Conservation (phyloP, 2,797 vertebrate genomes). For the Characodon lateralis region DNA sequence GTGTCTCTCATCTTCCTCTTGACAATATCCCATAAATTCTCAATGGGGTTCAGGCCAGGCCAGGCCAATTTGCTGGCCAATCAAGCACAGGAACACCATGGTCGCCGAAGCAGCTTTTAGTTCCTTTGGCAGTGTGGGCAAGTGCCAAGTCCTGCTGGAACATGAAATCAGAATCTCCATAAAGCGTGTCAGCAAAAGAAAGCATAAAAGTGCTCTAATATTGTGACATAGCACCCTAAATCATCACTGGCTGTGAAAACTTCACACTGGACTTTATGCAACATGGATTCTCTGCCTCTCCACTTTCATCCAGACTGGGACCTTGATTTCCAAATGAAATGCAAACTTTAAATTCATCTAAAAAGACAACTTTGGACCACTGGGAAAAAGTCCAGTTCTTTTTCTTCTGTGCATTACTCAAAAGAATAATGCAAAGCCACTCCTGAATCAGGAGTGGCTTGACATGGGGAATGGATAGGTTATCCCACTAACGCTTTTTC, state of each 20-base stretch:
- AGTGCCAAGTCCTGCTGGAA: neutral
- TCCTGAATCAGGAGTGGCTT: neutral
- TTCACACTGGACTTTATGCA: too few species aligned
- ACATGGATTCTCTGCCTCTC: too few species aligned
- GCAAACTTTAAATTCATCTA: neutral
- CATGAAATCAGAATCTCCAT: neutral
- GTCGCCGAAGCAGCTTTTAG: neutral
- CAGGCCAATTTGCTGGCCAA: neutral
- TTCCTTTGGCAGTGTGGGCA: neutral
- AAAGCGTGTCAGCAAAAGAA: neutral
- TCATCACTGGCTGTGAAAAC: too few species aligned
- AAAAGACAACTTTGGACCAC: too few species aligned
- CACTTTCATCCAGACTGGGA: too few species aligned
- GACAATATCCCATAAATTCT: neutral
- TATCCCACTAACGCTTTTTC: neutral
- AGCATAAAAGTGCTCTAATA: neutral
- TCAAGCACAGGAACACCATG: neutral
- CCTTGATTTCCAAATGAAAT: neutral
- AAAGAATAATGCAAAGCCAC: too few species aligned
- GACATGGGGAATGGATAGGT: neutral
- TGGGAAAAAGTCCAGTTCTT: too few species aligned
- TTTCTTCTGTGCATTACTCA: too few species aligned
- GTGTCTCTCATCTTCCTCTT: neutral
- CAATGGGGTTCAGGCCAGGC: neutral
- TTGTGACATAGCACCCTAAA: neutral